Base-by-base conservation (phyloP, 2,888 invertebrate species). In the Stenodera caucasica region DNA sequence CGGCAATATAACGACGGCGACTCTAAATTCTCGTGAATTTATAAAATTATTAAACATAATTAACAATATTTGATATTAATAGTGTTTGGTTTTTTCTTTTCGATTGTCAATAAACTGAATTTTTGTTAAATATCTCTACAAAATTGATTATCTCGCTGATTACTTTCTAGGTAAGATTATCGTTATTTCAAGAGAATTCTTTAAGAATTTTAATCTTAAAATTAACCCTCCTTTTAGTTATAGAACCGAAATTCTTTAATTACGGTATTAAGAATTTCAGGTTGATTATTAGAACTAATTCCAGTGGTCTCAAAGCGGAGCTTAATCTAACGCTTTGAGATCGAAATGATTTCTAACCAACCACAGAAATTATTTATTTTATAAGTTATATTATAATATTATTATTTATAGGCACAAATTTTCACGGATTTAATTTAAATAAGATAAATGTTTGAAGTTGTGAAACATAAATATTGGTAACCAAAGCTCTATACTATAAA, bases 401-500 rank as follows among this genome's bases (percentile, higher is more conserved):
- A 11, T 23, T 21, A 21, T 23, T 23, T 8, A 21, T 11, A 45
- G 11, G 12, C 5, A 23, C n/a, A 23, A 45, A 23, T 45, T 45
- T 45, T 12, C 21, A 23, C 11, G 45, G 45, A 45, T 45, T 68
- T 67, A 70, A 70, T 70, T 64, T 67, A 67, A 67, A 65, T 67
- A 68, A 68, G 69, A 70, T 69, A 61, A 67, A 69, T 69, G 68
- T 64, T 62, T 56, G 65, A 70, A 70, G 67, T 70, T 70, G 58
- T 23, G 55, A 63, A 66, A 49, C 53, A 63, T 59, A 69, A 67
- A 67, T 67, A 67, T 69, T 64, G 67, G 61, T 15, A 53, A 29
- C 12, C 26, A 30, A 33, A 49, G 53, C 15, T 2, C n/a, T n/a
- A n/a, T n/a, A n/a, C n/a, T n/a, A n/a, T 53, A n/a, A 18, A 32